Evolutionary conservation across 2,113 vertebrate genomes (phyloP), one percentile per base, ranked within the genome.

Genomic region (Chunga burmeisteri): DNA sequence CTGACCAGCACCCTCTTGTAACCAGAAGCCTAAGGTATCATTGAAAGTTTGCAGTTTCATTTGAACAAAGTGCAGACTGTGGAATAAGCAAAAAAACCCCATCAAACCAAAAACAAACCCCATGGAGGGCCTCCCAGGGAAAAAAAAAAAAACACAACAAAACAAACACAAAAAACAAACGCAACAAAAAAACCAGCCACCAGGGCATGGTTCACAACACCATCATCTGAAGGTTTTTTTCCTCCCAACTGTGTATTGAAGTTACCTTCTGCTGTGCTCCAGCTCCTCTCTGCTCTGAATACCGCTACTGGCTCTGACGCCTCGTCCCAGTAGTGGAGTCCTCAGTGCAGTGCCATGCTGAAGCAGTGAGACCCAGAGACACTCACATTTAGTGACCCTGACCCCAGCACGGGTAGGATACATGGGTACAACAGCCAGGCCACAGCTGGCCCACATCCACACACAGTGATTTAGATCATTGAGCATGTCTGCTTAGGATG

Each of bases 251-350:
- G 4, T 10, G 11, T 16, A 7, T 4, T 66, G 59, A 52, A 58
- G 55, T 42, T 47, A 6, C 8, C 53, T 59, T 20, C 46, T 61
- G 38, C 29, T n/a, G 16, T 12, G 13, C 12, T 5, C 46, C 50
- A 86, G 50, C 50, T 65, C 15, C 22, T 11, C 68, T 13, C 8
- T 32, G 32, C 36, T 55, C 30, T 5, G 25, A 46, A 23, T 10
- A 26, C 46, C 34, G 23, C 52, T 44, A 4, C 4, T 1, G 4
- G 63, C n/a, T 70, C 63, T 13, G 29, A 68, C 5, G 5, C 34
- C 63, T 16, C 3, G 16, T n/a, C 47, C 26, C 1, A 0, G n/a
- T 7, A 21, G n/a, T 38, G 30, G n/a, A 55, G 55, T 5, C 40
- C 30, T 55, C 73, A 27, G 63, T 1, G 32, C 46, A 65, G 26